These are phyloP conservation scores for Ciconia stormi DNA, from an alignment of 2,113 vertebrate genomes.

Conservation along the genomic window DNA sequence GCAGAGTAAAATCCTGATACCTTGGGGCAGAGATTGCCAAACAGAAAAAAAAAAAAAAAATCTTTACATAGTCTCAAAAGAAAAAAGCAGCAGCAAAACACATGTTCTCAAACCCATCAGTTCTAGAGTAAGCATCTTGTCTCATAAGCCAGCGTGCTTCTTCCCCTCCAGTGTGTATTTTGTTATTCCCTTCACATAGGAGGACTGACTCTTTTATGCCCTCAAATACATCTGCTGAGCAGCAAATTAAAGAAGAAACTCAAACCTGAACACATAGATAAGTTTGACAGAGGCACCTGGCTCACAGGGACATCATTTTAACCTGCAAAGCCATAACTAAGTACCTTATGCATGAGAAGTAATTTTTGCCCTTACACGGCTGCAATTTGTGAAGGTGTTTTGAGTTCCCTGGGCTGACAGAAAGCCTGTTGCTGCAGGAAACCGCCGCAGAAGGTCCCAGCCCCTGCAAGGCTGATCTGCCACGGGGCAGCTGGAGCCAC, in stretches of 20 bases:
- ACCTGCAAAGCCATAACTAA: neutral
- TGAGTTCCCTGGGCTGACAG: neutral
- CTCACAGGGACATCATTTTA: neutral
- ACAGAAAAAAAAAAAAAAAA: neutral
- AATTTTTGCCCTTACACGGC: neutral
- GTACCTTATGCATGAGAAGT: neutral
- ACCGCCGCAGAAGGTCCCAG: neutral
- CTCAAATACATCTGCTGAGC: neutral
- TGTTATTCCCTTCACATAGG: neutral
- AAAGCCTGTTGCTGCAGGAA: neutral
- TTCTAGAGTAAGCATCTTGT: neutral
- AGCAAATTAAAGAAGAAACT: neutral
- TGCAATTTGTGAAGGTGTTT: neutral
- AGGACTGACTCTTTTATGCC: neutral
- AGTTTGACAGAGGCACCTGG: neutral
- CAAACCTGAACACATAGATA: neutral
- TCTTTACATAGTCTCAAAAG: neutral
- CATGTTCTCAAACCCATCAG: neutral
- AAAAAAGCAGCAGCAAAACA: neutral
- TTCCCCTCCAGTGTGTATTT: neutral
- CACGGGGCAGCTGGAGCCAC: neutral
- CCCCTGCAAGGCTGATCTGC: no score
- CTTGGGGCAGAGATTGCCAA: neutral
- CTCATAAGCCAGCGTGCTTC: neutral
- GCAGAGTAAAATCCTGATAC: neutral